Evolutionary conservation across 2,888 invertebrate genomes (phyloP).

Genomic region (Drosophila borealis): DNA sequence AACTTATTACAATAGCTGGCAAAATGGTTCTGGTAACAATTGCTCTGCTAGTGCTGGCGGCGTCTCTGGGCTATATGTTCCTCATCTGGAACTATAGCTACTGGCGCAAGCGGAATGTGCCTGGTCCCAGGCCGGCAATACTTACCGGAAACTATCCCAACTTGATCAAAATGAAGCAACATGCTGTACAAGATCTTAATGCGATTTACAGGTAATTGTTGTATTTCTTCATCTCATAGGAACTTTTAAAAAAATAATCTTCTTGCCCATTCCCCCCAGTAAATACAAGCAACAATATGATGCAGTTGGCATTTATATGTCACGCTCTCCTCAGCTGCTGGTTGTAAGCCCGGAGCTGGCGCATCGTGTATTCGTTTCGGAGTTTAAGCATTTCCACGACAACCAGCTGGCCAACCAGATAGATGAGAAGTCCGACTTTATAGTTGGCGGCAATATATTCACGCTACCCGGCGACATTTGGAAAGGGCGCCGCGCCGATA

Average conservation of each 20-base stretch:
- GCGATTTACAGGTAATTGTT: constrained; percentile 83
- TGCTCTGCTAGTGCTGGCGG: constrained; percentile 18
- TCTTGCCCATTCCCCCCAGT: not conserved
- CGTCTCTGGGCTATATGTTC: constrained; percentile 56
- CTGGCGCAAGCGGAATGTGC: constrained; percentile 83
- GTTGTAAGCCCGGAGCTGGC: constrained; percentile 82
- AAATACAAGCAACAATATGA: constrained; percentile 68
- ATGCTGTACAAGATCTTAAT: constrained; percentile 79
- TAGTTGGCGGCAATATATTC: constrained; percentile 86
- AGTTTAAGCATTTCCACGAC: constrained; percentile 84
- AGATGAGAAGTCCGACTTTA: constrained; percentile 84
- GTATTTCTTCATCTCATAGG: fast-evolving
- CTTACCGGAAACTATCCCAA: constrained; percentile 82
- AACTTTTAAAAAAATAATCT: too few relatives aligned
- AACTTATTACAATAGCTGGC: not conserved
- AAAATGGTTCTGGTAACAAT: constrained; percentile 1
- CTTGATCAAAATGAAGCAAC: constrained; percentile 66
- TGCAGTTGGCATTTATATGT: constrained; percentile 84
- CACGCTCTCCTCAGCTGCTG: constrained; percentile 81
- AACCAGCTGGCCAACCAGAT: constrained; percentile 65
- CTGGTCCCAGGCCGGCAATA: constrained; percentile 80
- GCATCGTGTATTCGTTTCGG: constrained; percentile 82
- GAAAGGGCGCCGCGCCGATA: constrained; percentile 85
- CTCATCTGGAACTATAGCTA: constrained; percentile 80
- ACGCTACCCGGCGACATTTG: constrained; percentile 85